Evolutionary conservation across 2,797 vertebrate species (phyloP), one percentile per base, ranked within the genome.

Genomic region (Tapirus indicus): DNA sequence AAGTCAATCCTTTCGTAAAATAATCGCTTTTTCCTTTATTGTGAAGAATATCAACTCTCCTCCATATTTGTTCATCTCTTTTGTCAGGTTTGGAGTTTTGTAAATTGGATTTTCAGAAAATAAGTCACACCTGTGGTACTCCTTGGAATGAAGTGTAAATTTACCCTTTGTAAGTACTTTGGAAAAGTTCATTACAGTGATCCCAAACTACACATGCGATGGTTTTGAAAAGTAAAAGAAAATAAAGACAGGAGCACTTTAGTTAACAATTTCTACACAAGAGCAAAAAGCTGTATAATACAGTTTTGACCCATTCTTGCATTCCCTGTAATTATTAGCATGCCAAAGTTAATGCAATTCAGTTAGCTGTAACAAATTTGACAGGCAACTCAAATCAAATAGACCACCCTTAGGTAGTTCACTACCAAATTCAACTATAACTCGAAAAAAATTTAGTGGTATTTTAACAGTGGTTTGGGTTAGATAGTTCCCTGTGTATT

Each of bases 61-160:
- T 66, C n/a, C 2, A 47, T 74, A 29, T 23, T 38, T 66, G 25
- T 56, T 80, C 21, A 35, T 58, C n/a, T 74, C 21, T 64, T 78
- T 88, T 80, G 47, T 83, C 78, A 88, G n/a, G 29, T 60, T 74
- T 89, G 58, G 66, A 74, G 52, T 88, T 96, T 83, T 41, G 9
- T 56, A 88, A 90, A n/a, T 91, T 75, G 17, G 1, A 5, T 90
- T 97, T 97, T 86, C 20, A 29, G 82, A 88, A 97, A 88, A 29
- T 74, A 91, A 60, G 44, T 72, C 32, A 49, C 54, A 21, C 7
- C 5, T 47, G 16, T 3, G 25, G 18, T 38, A 35, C 41, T 91
- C 29, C 23, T 62, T 93, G 56, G 12, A 78, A 23, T 35, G 54
- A 84, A 52, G 44, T 41, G 9, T 47, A 41, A 13, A 84, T 58